Evolutionary conservation across 64 coral and sea anemone genomes (phyloP), one percentile per base, ranked within the genome.

Genomic region (Stylophora pistillata): DNA sequence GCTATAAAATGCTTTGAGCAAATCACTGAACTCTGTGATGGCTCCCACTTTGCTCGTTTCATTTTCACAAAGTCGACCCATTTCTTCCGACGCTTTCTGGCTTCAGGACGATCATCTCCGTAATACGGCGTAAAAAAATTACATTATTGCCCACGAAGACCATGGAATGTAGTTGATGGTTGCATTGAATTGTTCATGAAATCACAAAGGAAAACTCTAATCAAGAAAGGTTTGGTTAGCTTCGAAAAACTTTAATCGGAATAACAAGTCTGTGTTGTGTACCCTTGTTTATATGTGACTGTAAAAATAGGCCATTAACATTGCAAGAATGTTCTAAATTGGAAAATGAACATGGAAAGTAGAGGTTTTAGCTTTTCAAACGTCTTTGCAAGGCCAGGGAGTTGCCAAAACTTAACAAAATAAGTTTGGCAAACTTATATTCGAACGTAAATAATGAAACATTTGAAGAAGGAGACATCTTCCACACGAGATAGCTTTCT

Each of bases 61-160:
- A 61, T 62, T n/a, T 91, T 73, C 20, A 91, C 71, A 73, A 91
- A 91, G 23, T 91, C 64, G 11, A 91, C 82, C 80, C 81, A 91
- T 53, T 53, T 25, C 53, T 77, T 91, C 47, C 56, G 72, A 1
- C 72, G 66, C 28, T 73, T 72, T 14, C 75, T 91, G 4, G 79
- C 81, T 56, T 91, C 55, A 13, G 68, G 55, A 26, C 68, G 70
- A 29, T 73, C 30, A 86, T 91, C 81, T 28, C 72, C 58, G 65
- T 77, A 85, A 75, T 86, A 76, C 17, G 72, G 70, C 53, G 80
- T 20, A 84, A 69, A 69, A 23, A 69, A 60, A 62, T 53, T 84
- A 65, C 62, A 54, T 53, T 68, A 65, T 37, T 84, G 15, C 62
- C 61, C 80, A 65, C 80, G 41, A 69, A 53, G 80, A 64, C 14